phyloP scores from a whole-genome alignment of 2,888 invertebrate species.

The Arge pagana region DNA sequence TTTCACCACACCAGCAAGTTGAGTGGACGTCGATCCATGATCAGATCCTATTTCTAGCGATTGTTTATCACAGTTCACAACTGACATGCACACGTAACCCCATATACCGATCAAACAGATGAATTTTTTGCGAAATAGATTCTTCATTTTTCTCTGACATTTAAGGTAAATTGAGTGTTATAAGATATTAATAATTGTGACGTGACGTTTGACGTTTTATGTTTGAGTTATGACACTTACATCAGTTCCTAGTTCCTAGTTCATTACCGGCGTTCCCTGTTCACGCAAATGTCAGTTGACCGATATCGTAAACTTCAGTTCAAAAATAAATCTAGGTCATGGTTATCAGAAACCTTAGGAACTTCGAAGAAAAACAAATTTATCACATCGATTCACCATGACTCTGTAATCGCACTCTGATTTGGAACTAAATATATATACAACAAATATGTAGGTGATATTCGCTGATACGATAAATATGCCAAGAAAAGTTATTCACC shows the following conservation, averaged over 20 bases:
- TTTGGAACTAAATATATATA: too few relatives aligned
- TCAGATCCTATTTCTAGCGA: too few relatives aligned
- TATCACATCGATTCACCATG: too few relatives aligned
- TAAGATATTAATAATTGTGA: neutral
- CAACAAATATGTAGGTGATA: too few relatives aligned
- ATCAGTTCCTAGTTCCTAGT: neutral
- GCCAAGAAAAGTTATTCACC: too few relatives aligned
- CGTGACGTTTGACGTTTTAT: neutral
- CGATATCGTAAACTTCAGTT: neutral
- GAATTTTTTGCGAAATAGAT: neutral
- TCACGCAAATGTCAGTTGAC: neutral
- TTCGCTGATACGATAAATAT: too few relatives aligned
- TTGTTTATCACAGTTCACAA: slow-evolving; percentile 11
- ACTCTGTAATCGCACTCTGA: too few relatives aligned
- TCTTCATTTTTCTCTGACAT: slow-evolving; percentile 13
- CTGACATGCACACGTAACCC: slow-evolving; percentile 4
- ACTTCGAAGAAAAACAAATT: too few relatives aligned
- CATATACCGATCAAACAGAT: neutral
- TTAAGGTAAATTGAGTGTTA: slow-evolving; percentile 5
- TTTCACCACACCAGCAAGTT: too few relatives aligned
- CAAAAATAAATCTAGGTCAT: too few relatives aligned
- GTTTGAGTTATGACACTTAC: neutral
- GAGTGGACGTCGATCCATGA: too few relatives aligned
- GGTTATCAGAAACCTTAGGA: too few relatives aligned
- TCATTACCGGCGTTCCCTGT: neutral